These are phyloP conservation scores for Hyppa rectilinea DNA, from an alignment of 2,888 invertebrate species.

Conservation along the genomic window DNA sequence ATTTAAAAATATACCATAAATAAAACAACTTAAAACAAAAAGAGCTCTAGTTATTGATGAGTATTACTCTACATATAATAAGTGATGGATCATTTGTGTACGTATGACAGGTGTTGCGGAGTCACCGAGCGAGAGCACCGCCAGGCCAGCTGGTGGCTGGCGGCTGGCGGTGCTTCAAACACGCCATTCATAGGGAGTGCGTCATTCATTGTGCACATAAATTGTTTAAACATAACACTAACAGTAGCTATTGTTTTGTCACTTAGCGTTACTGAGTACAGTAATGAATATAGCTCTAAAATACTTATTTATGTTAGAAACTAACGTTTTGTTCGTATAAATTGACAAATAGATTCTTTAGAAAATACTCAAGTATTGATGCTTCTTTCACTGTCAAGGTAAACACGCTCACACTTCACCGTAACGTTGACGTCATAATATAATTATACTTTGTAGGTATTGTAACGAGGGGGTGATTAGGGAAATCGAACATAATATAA, in stretches of 20 bases:
- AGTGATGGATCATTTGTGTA: slow-evolving; percentile 8
- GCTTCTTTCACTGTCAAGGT: slow-evolving; percentile 19
- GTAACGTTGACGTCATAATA: too few species aligned
- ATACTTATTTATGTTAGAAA: slow-evolving; percentile 5
- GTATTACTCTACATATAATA: background rate
- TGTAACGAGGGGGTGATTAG: background rate
- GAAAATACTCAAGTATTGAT: slow-evolving; percentile 1
- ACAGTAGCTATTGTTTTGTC: background rate
- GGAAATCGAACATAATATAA: background rate
- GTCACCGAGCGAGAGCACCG: too few species aligned
- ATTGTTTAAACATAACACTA: slow-evolving; percentile 1
- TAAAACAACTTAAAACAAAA: background rate
- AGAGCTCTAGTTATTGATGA: background rate
- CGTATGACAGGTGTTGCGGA: slow-evolving; percentile 1
- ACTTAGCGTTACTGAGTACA: background rate
- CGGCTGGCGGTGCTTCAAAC: background rate
- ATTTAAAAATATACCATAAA: too few species aligned
- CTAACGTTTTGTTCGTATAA: slow-evolving; percentile 1
- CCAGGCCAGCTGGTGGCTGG: too few species aligned
- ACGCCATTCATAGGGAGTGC: slow-evolving; percentile 7
- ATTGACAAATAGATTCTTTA: slow-evolving; percentile 9
- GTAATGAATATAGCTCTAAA: slow-evolving; percentile 6
- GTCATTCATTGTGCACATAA: slow-evolving; percentile 33
- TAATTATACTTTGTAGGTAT: too few species aligned
- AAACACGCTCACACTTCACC: slow-evolving; percentile 4